These are phyloP conservation scores for Lordiphosa mommai DNA, from an alignment of 1,140 invertebrate species.

Conservation along the genomic window DNA sequence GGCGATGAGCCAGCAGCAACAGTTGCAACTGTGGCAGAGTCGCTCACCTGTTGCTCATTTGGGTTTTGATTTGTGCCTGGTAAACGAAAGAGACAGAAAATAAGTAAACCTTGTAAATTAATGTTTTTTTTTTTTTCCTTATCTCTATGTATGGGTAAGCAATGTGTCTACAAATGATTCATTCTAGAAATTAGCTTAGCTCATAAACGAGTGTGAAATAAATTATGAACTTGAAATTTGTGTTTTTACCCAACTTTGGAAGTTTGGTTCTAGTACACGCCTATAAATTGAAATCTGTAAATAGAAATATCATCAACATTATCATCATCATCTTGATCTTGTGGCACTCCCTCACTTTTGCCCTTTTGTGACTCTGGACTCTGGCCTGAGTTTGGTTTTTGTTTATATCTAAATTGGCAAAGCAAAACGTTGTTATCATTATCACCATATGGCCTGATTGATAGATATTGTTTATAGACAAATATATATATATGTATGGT, in stretches of 20 bases:
- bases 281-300: slow-evolving; percentile 68
- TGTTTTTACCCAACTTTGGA: slow-evolving; percentile 42
- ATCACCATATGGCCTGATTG: slow-evolving; percentile 15
- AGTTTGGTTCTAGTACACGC: slow-evolving; percentile 56
- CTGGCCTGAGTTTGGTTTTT: slow-evolving; percentile 21
- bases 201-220: not conserved
- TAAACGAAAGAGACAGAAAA: slow-evolving; percentile 13
- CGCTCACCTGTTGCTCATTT: slow-evolving; percentile 71
- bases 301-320: slow-evolving; percentile 66
- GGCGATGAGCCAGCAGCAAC: slow-evolving; percentile 38
- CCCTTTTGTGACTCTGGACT: slow-evolving; percentile 25
- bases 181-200: slow-evolving; percentile 5
- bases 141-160: not conserved
- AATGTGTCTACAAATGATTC: slow-evolving; percentile 23
- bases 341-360: slow-evolving; percentile 7
- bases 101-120: slow-evolving; percentile 16
- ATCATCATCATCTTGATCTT: slow-evolving; percentile 19
- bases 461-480: slow-evolving; percentile 9
- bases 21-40: slow-evolving; percentile 37
- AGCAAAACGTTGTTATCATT: slow-evolving; percentile 9
- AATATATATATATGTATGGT: not conserved
- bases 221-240: slow-evolving; percentile 29
- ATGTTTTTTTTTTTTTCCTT: slow-evolving; percentile 3
- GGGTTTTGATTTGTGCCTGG: slow-evolving; percentile 71
- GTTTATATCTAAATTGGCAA: slow-evolving; percentile 57